A percentile compares a stretch with the other conserved stretches of the same genome.
Evolutionary conservation across 2,888 invertebrate genomes (phyloP).

Genomic region (Troides aeacus): DNA sequence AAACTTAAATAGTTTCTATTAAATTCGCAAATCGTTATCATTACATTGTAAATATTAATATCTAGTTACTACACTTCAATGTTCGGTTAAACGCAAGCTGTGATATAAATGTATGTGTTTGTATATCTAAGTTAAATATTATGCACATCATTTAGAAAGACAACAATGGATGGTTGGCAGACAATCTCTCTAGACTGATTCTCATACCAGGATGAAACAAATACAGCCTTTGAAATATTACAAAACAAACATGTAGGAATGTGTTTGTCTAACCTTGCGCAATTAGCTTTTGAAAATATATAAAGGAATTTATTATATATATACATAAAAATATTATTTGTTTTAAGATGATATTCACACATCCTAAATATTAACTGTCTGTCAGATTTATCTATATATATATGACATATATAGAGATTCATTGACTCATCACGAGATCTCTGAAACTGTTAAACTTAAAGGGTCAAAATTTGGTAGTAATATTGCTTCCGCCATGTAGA

Average conservation of each 20-base stretch:
- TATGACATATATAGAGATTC: too few relatives aligned
- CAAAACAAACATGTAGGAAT: background rate
- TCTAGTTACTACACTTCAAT: background rate
- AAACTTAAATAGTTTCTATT: too few relatives aligned
- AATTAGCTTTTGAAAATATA: too few relatives aligned
- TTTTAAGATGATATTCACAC: too few relatives aligned
- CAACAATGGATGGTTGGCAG: conserved; percentile 11
- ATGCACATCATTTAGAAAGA: conserved; percentile 6
- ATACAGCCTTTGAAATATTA: conserved; percentile 23
- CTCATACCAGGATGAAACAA: conserved; percentile 8
- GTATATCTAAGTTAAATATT: background rate
- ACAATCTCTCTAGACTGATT: conserved; percentile 13
- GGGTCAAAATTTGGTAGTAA: too few relatives aligned
- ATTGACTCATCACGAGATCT: too few relatives aligned
- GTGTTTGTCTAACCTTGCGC: background rate
- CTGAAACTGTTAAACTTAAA: too few relatives aligned
- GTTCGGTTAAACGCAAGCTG: background rate
- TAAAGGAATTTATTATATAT: too few relatives aligned
- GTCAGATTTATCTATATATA: too few relatives aligned
- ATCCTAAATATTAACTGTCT: too few relatives aligned
- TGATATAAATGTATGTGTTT: background rate
- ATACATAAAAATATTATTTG: too few relatives aligned
- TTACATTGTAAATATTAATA: background rate
- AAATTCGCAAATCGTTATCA: background rate
- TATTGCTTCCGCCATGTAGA: too few relatives aligned